A percentile compares a stretch with the other conserved stretches of the same genome.
phyloP scores from a whole-genome alignment of 2,888 invertebrate species.

The Drosophila pegasa region DNA sequence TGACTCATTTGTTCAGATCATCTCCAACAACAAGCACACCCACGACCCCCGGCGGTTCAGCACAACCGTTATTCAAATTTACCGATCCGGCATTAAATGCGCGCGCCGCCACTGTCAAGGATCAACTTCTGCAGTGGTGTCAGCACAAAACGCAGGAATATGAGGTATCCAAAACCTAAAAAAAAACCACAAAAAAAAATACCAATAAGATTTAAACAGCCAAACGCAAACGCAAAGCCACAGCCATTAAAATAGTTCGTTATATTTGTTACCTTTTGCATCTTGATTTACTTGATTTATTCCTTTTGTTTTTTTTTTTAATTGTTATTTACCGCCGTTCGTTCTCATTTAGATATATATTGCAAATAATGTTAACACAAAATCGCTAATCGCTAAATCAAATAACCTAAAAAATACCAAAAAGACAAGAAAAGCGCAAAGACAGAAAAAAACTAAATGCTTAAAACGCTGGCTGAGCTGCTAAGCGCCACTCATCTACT shows the following conservation, averaged over 20 bases:
- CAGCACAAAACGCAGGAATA: constrained; percentile 98
- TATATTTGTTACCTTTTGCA: constrained; percentile 38
- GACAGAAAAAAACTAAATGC: constrained; percentile 38
- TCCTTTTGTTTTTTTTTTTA: constrained; percentile 18
- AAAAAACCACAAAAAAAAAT: constrained; percentile 33
- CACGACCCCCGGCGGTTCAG: constrained; percentile 85
- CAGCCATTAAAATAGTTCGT: constrained; percentile 44
- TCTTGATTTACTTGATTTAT: not conserved
- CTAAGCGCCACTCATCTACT: constrained; percentile 41
- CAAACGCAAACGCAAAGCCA: constrained; percentile 48
- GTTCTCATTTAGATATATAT: constrained; percentile 25
- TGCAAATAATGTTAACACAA: constrained; percentile 38
- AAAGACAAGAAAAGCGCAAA: constrained; percentile 33
- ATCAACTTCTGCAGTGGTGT: constrained; percentile 98
- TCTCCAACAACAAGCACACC: constrained; percentile 90
- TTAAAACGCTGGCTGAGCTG: constrained; percentile 64
- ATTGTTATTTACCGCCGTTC: constrained; percentile 48
- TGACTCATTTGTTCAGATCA: constrained; percentile 87
- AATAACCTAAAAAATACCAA: constrained; percentile 29
- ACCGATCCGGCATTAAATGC: constrained; percentile 95
- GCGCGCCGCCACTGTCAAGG: constrained; percentile 98
- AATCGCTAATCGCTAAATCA: constrained; percentile 50
- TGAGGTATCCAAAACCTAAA: constrained; percentile 89
- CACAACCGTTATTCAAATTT: constrained; percentile 95
- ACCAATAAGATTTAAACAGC: constrained; percentile 33